Base-by-base conservation (phyloP, 2,797 vertebrate species). In the Enteromius argenteus region DNA sequence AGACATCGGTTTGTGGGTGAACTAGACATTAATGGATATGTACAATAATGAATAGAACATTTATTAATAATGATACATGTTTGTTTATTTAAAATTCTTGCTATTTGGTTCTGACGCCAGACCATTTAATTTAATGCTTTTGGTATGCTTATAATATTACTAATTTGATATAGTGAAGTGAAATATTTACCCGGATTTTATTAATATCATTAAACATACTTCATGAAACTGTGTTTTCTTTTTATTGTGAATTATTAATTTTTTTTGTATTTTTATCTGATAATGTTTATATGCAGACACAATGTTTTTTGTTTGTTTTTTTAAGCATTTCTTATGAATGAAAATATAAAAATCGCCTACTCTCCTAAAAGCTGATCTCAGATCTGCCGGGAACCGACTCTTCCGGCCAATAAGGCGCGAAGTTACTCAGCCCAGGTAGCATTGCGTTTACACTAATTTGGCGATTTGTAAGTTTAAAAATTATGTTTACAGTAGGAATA, bases 361-460 rank as follows among this genome's bases (percentile, higher is more conserved):
- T 30, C 67, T 15, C 4, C 35, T 56, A 10, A 21, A 53, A 42
- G 37, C 75, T 64, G 76, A 79, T 66, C 71, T 53, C 60, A 56
- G 72, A 74, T 39, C 46, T 42, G 71, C 44, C 9, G 37, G 3
- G 15, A 51, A 60, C 49, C 27, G 27, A 27, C 27, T 27, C 27
- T 27, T 74, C 74, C 71, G 66, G 30, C 51, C 60, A 79, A 30
- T 60, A 84, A 80, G 78, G 81, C 85, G 81, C 62, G 81, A 86
- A 84, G 49, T 62, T 15, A 15, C 14, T 75, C 51, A 14, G 37
- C 51, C 27, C 27, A 62, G 68, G 66, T 27, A 39, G 49, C 30
- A 17, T 49, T 35, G 62, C 13, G 23, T 21, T 64, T 32, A 76
- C 49, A 4, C 9, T 21, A 68, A 68, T 27, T 35, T 21, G 30